Evolutionary conservation across 2,888 invertebrate genomes (phyloP).

Genomic region (Meteorus cinctellus): DNA sequence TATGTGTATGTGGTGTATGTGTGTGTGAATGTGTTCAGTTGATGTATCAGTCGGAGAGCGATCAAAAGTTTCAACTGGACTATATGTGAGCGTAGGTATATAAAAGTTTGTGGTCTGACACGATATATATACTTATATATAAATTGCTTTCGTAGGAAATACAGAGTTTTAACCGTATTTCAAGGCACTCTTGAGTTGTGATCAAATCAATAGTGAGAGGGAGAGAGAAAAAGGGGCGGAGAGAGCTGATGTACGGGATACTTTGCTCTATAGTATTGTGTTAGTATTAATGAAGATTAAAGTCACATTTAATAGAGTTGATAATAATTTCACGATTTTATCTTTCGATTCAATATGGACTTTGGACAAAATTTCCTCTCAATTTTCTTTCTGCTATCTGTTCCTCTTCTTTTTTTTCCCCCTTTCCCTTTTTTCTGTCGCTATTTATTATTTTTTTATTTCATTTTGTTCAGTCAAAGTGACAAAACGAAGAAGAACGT

Average conservation of each 20-base stretch:
- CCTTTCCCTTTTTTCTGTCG: background rate
- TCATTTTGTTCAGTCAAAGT: no score
- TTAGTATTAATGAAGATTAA: conserved; percentile 7
- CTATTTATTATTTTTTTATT: background rate
- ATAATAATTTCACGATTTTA: background rate
- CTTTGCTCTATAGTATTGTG: background rate
- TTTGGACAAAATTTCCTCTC: background rate
- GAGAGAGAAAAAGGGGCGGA: background rate
- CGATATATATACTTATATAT: conserved; percentile 5
- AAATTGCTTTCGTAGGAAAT: background rate
- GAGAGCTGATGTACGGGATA: background rate
- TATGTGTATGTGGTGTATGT: background rate
- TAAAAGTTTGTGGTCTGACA: conserved; percentile 27
- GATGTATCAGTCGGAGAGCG: conserved; percentile 34
- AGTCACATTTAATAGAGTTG: background rate
- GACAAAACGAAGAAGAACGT: background rate
- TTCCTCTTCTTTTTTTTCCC: background rate
- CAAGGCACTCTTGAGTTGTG: conserved; percentile 13
- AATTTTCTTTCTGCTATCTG: background rate
- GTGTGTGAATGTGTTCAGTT: background rate
- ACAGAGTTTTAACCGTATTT: conserved; percentile 16
- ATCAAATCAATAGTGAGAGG: conserved; percentile 16
- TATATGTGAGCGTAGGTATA: background rate
- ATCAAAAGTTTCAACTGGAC: conserved; percentile 36
- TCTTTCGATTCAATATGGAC: background rate